Evolutionary conservation across 2,797 vertebrate species (phyloP).

Genomic region (Enteromius argenteus): DNA sequence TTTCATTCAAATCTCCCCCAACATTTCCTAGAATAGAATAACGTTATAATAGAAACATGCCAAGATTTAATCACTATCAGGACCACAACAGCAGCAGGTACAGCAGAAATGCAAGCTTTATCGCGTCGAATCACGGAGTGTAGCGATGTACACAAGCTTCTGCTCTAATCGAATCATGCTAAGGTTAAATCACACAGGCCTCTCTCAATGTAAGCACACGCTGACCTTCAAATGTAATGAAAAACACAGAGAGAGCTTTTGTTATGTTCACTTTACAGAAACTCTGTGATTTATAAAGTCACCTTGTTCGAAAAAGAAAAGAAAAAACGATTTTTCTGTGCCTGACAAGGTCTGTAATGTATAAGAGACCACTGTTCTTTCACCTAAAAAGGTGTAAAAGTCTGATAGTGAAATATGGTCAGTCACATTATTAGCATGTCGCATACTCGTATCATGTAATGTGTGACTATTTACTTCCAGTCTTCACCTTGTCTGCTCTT

Average conservation of each 20-base stretch:
- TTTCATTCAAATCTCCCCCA: neutral
- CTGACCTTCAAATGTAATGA: conserved; percentile 53
- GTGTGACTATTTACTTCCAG: neutral
- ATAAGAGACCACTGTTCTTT: conserved; percentile 1
- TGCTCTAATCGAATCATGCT: conserved; percentile 1
- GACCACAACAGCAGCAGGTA: neutral
- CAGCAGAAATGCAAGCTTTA: conserved; percentile 7
- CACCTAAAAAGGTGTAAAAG: neutral
- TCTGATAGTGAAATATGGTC: neutral
- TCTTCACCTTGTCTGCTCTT: neutral
- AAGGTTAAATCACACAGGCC: conserved; percentile 1
- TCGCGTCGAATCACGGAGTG: neutral
- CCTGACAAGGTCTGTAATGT: conserved; percentile 42
- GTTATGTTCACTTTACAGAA: conserved; percentile 19
- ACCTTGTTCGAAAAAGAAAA: neutral
- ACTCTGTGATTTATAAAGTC: conserved; percentile 47
- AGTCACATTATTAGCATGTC: neutral
- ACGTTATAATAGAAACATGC: neutral
- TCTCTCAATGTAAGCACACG: conserved; percentile 14
- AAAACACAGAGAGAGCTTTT: conserved; percentile 38
- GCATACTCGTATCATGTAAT: neutral
- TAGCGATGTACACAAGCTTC: neutral
- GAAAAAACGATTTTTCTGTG: neutral
- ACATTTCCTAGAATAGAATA: neutral
- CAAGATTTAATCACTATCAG: neutral